Percentiles rank a stretch among this genome's conserved stretches.
These are phyloP conservation scores for Casuarius casuarius DNA, from an alignment of 2,113 vertebrate species.

Conservation along the genomic window DNA sequence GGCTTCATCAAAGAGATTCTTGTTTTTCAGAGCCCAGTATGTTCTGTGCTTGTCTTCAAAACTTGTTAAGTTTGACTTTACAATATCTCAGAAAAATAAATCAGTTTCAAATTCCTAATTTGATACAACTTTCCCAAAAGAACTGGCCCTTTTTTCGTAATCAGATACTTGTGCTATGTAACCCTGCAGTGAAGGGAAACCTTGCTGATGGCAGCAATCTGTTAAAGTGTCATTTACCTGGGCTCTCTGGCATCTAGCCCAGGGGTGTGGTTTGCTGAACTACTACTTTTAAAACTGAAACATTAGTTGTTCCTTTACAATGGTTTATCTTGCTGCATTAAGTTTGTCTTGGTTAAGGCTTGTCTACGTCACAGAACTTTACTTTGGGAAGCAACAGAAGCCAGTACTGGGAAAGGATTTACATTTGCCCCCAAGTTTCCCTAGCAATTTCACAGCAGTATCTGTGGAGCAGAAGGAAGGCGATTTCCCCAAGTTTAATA, in stretches of 20 bases:
- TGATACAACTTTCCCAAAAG: slow-evolving; percentile 13
- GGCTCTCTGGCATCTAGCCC: neutral
- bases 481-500: neutral
- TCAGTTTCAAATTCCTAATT: slow-evolving; percentile 15
- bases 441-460: neutral
- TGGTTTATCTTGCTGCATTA: slow-evolving; percentile 20
- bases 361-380: neutral
- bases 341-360: neutral
- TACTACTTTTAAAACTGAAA: slow-evolving; percentile 5
- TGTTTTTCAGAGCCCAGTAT: slow-evolving; percentile 32
- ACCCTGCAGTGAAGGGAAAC: neutral
- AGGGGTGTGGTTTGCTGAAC: neutral
- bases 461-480: neutral
- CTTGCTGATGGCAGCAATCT: neutral
- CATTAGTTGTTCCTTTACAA: neutral
- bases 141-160: slow-evolving; percentile 43
- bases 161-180: neutral
- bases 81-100: slow-evolving; percentile 49
- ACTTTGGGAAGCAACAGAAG: neutral
- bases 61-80: slow-evolving; percentile 66
- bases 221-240: slow-evolving; percentile 16
- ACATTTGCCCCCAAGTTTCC: neutral
- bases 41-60: slow-evolving; percentile 44
- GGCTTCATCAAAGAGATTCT: slow-evolving; percentile 64
- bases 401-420: neutral